These are phyloP conservation scores for Cynoglossus semilaevis DNA, from an alignment of 2,113 vertebrate species.

Conservation along the genomic window DNA sequence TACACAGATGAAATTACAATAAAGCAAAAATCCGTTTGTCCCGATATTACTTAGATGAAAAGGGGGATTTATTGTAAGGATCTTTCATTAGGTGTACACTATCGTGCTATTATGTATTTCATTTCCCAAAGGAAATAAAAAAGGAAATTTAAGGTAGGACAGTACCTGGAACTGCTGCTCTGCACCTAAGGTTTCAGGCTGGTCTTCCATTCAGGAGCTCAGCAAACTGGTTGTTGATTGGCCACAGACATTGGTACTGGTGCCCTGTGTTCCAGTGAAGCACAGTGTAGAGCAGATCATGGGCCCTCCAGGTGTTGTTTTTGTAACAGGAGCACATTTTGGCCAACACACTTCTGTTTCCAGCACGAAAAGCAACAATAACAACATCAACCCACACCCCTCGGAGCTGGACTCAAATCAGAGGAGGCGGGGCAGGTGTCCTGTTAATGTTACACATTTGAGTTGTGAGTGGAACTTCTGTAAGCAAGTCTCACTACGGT, in stretches of 20 bases:
- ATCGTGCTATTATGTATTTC: too few relatives aligned
- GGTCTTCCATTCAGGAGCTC: slow-evolving; percentile 37
- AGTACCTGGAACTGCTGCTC: not conserved
- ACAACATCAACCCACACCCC: slow-evolving; percentile 68
- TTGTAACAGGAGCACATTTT: slow-evolving; percentile 71
- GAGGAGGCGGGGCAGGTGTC: slow-evolving; percentile 36
- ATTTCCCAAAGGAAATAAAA: too few relatives aligned
- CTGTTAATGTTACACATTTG: slow-evolving; percentile 39
- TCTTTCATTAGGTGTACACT: too few relatives aligned
- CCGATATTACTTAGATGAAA: too few relatives aligned
- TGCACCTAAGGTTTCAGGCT: slow-evolving; percentile 27
- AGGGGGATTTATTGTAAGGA: too few relatives aligned
- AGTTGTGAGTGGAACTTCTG: slow-evolving; percentile 33
- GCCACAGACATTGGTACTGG: slow-evolving; percentile 59
- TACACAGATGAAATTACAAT: too few relatives aligned
- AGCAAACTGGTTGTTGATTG: slow-evolving; percentile 67
- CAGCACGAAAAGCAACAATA: slow-evolving; percentile 70
- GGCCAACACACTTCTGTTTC: slow-evolving; percentile 52
- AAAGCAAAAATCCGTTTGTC: too few relatives aligned
- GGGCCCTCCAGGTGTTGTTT: slow-evolving; percentile 65
- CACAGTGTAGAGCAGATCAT: slow-evolving; percentile 30
- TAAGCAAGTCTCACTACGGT: not conserved
- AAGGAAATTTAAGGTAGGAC: too few relatives aligned
- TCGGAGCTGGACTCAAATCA: slow-evolving; percentile 60
- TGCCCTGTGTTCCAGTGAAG: slow-evolving; percentile 57